These are phyloP conservation scores for Dicrostonyx torquatus DNA, from an alignment of 2,797 vertebrate genomes.

Conservation along the genomic window DNA sequence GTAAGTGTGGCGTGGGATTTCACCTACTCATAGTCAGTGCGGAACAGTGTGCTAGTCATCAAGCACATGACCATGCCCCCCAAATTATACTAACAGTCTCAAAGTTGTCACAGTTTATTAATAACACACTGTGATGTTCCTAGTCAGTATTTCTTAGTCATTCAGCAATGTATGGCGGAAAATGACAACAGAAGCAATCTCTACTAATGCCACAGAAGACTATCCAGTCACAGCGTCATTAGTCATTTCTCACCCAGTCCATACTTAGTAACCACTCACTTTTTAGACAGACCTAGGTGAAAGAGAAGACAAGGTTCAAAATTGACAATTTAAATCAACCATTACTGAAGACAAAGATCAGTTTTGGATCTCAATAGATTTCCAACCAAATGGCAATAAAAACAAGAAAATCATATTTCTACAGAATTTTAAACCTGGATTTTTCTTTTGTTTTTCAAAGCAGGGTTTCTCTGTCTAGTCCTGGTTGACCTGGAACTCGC, in stretches of 20 bases:
- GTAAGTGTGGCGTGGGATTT: slow-evolving; percentile 3
- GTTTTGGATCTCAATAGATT: slow-evolving; percentile 15
- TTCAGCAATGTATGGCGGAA: not conserved
- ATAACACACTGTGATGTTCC: too few species aligned
- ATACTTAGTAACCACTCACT: slow-evolving; percentile 14
- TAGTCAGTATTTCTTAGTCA: not conserved
- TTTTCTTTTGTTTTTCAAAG: not conserved
- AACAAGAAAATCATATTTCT: not conserved
- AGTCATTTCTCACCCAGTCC: slow-evolving; percentile 12
- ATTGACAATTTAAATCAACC: slow-evolving; percentile 23
- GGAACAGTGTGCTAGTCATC: not conserved
- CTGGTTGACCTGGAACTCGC: not conserved
- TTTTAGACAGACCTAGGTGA: not conserved
- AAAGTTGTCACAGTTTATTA: not conserved
- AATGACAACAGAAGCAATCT: not conserved
- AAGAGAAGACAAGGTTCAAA: slow-evolving; percentile 61
- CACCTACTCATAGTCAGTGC: not conserved
- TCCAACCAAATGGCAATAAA: slow-evolving; percentile 37
- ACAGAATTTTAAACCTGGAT: not conserved
- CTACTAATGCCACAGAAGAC: not conserved
- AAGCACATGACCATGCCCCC: not conserved
- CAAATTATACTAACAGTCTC: not conserved
- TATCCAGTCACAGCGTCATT: not conserved
- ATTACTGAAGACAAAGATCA: slow-evolving; percentile 42
- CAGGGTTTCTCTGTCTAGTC: not conserved